Conservation (phyloP, 2,797 vertebrate species). For the Pitangus sulphuratus region DNA sequence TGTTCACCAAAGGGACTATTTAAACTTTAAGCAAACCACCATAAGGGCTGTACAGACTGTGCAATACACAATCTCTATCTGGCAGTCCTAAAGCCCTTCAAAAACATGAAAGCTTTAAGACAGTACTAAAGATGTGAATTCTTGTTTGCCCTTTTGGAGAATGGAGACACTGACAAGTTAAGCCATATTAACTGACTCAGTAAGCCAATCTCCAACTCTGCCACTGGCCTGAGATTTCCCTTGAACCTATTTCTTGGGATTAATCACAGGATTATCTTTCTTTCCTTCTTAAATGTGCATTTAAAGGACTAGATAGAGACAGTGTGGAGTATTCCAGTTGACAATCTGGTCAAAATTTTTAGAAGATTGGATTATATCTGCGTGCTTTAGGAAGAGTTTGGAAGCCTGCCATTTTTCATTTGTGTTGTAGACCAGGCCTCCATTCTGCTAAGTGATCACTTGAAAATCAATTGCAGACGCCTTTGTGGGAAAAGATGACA, state of each 20-base stretch:
- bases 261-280: slow-evolving; percentile 14
- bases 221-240: background rate
- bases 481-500: background rate
- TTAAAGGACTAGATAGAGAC: background rate
- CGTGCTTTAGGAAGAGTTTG: background rate
- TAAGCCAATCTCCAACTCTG: background rate
- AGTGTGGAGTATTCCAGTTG: background rate
- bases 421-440: background rate
- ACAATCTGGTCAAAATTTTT: background rate
- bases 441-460: background rate
- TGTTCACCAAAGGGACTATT: background rate
- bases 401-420: background rate
- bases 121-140: background rate
- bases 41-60: background rate
- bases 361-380: background rate
- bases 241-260: slow-evolving; percentile 12
- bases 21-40: background rate
- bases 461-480: background rate
- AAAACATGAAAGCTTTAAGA: background rate
- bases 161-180: background rate
- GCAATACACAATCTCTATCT: background rate
- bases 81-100: background rate
- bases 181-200: background rate
- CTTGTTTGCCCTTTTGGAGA: background rate
- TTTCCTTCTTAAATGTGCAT: background rate